Evolutionary conservation across 1,140 invertebrate species (phyloP).

Genomic region (Araneus ventricosus): DNA sequence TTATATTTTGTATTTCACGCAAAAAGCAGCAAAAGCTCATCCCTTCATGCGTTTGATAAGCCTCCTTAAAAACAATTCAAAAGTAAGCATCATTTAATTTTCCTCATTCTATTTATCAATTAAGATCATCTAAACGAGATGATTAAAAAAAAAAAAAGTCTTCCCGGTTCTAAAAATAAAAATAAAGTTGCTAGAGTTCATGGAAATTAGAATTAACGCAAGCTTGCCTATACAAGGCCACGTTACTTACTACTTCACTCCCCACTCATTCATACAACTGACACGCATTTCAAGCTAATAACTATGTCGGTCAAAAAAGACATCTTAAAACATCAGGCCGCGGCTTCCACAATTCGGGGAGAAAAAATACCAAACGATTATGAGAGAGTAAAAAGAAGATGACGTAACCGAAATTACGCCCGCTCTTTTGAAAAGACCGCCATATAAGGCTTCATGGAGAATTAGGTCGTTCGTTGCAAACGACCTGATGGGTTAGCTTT

Average conservation of each 20-base stretch:
- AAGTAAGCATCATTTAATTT: no score
- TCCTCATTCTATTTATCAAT: no score
- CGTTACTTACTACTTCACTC: not conserved
- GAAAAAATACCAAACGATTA: constrained; percentile 43
- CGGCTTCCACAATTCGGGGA: constrained; percentile 5
- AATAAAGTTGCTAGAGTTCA: not conserved
- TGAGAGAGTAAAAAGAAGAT: constrained; percentile 7
- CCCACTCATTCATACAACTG: constrained; percentile 25
- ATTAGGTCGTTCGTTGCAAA: not conserved
- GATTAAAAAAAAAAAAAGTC: not conserved
- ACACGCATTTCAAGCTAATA: constrained; percentile 39
- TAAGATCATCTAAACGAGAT: no score
- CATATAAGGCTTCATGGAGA: constrained; percentile 32
- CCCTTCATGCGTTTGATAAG: no score
- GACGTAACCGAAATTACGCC: constrained; percentile 13
- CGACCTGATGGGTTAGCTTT: constrained; percentile 11
- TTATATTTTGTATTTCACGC: no score
- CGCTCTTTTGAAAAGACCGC: constrained; percentile 11
- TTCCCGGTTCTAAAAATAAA: not conserved
- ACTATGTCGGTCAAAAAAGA: constrained; percentile 23
- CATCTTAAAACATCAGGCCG: constrained; percentile 27
- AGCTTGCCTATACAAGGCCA: constrained; percentile 38
- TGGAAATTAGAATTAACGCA: not conserved
- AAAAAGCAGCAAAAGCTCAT: no score
- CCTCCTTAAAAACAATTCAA: no score